A percentile compares a stretch with the other conserved stretches of the same genome.
These are phyloP conservation scores for Otolemur garnettii DNA, from an alignment of 2,113 vertebrate species.

Conservation along the genomic window DNA sequence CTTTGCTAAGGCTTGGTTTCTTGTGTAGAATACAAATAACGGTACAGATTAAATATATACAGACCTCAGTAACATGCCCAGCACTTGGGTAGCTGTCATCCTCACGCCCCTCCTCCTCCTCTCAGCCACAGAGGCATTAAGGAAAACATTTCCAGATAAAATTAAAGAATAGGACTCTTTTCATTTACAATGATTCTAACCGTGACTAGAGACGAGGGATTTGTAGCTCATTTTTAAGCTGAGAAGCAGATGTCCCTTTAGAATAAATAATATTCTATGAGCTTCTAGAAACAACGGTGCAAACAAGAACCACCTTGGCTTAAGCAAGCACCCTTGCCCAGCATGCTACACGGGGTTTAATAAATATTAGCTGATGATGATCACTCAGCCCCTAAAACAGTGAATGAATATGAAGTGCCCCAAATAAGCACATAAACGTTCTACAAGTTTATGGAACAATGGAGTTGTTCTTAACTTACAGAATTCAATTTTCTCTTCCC, in stretches of 20 bases:
- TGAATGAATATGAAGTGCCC: neutral
- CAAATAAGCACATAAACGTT: neutral
- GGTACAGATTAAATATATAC: neutral
- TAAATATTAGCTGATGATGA: neutral
- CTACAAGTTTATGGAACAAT: neutral
- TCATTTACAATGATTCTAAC: neutral
- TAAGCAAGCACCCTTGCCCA: neutral
- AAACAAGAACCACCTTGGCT: neutral
- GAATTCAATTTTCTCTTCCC: neutral
- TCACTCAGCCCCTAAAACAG: neutral
- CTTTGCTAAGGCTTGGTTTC: neutral
- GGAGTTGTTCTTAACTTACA: neutral
- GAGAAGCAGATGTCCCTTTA: conserved; percentile 37
- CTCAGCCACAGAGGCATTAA: neutral
- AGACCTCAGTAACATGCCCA: neutral
- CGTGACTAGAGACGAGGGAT: neutral
- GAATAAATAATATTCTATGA: neutral
- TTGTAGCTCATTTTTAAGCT: neutral
- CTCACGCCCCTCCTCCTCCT: neutral
- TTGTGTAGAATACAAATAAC: neutral
- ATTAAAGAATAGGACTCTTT: neutral
- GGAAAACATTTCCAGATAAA: neutral
- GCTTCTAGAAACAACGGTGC: neutral
- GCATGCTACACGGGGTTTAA: neutral
- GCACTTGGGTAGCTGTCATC: neutral